A percentile compares a stretch with the other conserved stretches of the same genome.
These are phyloP conservation scores for Odocoileus virginianus DNA, from an alignment of 2,113 vertebrate species.

Conservation along the genomic window DNA sequence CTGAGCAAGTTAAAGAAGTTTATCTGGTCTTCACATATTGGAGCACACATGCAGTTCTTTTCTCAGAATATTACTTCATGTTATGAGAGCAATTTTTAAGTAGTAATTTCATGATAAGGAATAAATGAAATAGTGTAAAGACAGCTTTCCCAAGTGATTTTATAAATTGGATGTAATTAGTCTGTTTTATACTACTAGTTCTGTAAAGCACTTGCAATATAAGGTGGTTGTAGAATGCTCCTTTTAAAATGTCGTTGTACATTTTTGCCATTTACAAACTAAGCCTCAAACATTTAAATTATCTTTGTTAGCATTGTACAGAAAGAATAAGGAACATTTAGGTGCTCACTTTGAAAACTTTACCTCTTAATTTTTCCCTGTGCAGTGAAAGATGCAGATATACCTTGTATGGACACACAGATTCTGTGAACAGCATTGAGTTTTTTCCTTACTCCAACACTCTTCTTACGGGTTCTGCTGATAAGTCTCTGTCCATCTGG, in stretches of 20 bases:
- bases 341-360: not conserved
- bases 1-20: not conserved
- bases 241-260: not conserved
- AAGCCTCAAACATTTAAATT: not conserved
- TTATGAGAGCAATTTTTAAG: not conserved
- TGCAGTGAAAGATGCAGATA: constrained; percentile 83
- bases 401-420: constrained; percentile 80
- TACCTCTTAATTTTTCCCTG: not conserved
- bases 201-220: not conserved
- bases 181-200: not conserved
- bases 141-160: not conserved
- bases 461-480: constrained; percentile 78
- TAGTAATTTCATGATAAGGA: not conserved
- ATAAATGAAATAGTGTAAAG: not conserved
- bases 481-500: constrained; percentile 81
- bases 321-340: not conserved
- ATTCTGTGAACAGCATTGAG: constrained; percentile 83
- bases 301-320: not conserved
- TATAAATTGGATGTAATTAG: not conserved
- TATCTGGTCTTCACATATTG: not conserved
- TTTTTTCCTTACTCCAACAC: constrained; percentile 84
- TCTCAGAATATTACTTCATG: not conserved
- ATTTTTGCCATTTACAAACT: not conserved
- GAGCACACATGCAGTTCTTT: not conserved
- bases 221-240: not conserved